Percentiles rank a stretch among this genome's conserved stretches.
phyloP scores from a whole-genome alignment of 1,140 invertebrate genomes.

The Aradophagus sp. region DNA sequence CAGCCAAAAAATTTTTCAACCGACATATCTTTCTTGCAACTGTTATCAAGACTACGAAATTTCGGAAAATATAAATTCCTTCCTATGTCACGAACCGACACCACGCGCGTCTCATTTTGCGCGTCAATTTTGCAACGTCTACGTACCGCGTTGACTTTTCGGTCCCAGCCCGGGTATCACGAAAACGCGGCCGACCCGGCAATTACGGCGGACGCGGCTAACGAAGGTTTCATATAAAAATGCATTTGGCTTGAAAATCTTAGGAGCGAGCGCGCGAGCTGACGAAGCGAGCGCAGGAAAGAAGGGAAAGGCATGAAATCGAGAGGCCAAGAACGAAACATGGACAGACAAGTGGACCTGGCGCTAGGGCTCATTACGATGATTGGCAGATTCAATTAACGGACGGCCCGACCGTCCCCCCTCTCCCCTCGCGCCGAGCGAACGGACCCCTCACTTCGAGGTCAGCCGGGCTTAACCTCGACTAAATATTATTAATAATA shows the following conservation, averaged over 20 bases:
- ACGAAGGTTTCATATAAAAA: slow-evolving; percentile 23
- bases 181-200: slow-evolving; percentile 16
- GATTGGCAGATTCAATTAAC: slow-evolving; percentile 76
- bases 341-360: slow-evolving; percentile 64
- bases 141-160: slow-evolving; percentile 5
- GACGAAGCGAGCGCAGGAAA: slow-evolving; percentile 39
- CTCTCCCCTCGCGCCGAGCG: slow-evolving; percentile 18
- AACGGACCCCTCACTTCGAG: slow-evolving; percentile 59
- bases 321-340: slow-evolving; percentile 51
- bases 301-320: slow-evolving; percentile 56
- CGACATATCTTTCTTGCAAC: too few relatives aligned
- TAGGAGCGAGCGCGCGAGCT: slow-evolving; percentile 35
- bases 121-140: too few relatives aligned
- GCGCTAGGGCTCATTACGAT: slow-evolving; percentile 73
- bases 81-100: too few relatives aligned
- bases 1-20: too few relatives aligned
- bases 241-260: slow-evolving; percentile 20
- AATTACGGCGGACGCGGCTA: slow-evolving; percentile 32
- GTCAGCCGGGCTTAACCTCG: slow-evolving; percentile 71
- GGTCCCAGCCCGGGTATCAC: slow-evolving; percentile 17
- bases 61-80: too few relatives aligned
- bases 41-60: too few relatives aligned
- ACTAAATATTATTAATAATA: slow-evolving; percentile 76
- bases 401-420: slow-evolving; percentile 57
- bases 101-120: too few relatives aligned